A percentile compares a stretch with the other conserved stretches of the same genome.
These are phyloP conservation scores for Myrmophylax atrothorax DNA, from an alignment of 2,113 vertebrate species.

Conservation along the genomic window DNA sequence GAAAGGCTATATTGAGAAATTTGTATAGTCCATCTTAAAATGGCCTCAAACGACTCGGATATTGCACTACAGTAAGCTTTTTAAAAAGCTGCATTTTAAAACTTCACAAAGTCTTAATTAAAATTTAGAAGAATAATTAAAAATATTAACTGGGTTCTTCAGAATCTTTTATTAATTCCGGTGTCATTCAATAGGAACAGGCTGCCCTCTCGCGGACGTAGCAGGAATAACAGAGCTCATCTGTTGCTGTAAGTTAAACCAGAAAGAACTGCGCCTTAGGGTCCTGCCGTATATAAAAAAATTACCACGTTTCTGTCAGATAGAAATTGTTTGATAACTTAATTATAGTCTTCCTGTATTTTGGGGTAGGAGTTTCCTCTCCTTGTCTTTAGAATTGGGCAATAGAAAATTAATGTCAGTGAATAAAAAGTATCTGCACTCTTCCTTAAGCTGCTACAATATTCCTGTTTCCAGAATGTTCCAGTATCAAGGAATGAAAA, in stretches of 20 bases:
- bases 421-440: neutral
- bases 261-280: neutral
- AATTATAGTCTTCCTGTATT: neutral
- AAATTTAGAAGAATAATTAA: neutral
- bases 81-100: neutral
- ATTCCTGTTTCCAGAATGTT: neutral
- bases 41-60: neutral
- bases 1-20: neutral
- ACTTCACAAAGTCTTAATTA: neutral
- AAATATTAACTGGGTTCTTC: neutral
- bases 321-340: neutral
- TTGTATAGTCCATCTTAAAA: neutral
- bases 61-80: neutral
- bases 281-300: neutral
- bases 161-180: neutral
- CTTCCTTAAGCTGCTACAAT: neutral
- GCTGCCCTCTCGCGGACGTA: neutral
- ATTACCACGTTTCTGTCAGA: neutral
- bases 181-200: neutral
- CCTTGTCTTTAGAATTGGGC: neutral
- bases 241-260: rapidly evolving
- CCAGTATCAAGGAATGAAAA: neutral
- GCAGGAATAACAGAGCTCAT: neutral
- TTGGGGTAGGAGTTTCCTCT: neutral
- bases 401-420: neutral